Conservation (phyloP, 2,888 invertebrate genomes). For the Barypeithes pellucidus region DNA sequence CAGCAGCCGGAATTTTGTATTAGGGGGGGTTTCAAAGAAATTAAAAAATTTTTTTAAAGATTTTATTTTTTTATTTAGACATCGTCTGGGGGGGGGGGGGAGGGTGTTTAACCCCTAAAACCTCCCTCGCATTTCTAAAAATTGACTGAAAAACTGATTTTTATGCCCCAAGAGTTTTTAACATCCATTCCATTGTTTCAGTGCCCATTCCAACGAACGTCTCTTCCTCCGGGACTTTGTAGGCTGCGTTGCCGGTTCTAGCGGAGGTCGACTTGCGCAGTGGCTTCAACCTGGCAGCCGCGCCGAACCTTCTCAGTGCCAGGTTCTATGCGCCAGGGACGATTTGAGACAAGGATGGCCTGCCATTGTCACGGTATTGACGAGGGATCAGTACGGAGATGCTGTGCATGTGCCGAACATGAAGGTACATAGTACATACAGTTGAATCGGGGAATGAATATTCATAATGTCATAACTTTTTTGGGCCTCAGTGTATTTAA, state of each 20-base stretch:
- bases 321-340: constrained; percentile 83
- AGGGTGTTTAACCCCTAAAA: no score
- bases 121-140: no score
- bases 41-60: no score
- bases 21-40: no score
- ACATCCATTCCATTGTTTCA: constrained; percentile 67
- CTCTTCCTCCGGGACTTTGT: constrained; percentile 95
- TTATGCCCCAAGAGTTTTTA: not conserved
- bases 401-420: constrained; percentile 88
- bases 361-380: constrained; percentile 85
- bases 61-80: no score
- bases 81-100: no score
- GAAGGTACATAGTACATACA: constrained; percentile 75
- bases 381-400: constrained; percentile 92
- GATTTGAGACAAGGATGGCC: constrained; percentile 87
- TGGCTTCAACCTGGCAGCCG: constrained; percentile 96
- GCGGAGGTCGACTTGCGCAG: constrained; percentile 92
- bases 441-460: no score
- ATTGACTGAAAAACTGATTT: no score
- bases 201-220: constrained; percentile 91
- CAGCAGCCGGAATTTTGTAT: no score
- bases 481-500: no score
- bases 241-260: constrained; percentile 84
- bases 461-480: no score
- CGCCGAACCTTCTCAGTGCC: constrained; percentile 91